Base-by-base conservation (phyloP, 2,888 invertebrate genomes). In the Serripes groenlandicus region DNA sequence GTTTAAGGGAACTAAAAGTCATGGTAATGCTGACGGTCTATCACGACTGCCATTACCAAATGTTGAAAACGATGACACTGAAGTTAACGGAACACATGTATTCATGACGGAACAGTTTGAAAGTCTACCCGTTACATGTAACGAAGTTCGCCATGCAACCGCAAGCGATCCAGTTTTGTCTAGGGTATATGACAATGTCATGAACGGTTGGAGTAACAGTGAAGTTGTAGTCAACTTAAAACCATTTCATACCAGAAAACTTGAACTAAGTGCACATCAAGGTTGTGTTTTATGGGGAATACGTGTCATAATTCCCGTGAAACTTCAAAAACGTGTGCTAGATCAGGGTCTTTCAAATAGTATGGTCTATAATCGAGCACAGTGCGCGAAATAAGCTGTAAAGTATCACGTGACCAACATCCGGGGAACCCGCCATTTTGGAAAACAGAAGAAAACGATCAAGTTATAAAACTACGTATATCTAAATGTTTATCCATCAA, bases 11-110 rank as follows among this genome's bases (percentile, higher is more conserved):
- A 92, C 54, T 5, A 69, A 73, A 5, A 66, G 83, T 0, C 92
- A 93, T 81, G 90, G 89, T 0, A 90, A 93, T 78, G 93, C 91
- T 18, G 93, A 94, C 83, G 88, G 88, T 21, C 85, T 93, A 30
- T 93, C 91, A 7, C 69, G 93, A 74, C 49, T 91, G 26, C 90
- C 90, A 18, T 52, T 77, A 9, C 26, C 68, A 5, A 30, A 28
- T 21, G 54, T 15, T 82, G 80, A 26, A 5, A 54, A 54, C 23
- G 54, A 54, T 54, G 54, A 54, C 26, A 15, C 23, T 11, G 49
- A 68, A 34, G 42, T 34, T 11, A 49, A 68, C 30, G 68, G 18
- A 26, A 68, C 35, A 68, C 42, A 23, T 42, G 68, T 42, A 4
- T 68, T 68, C 68, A 18, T 68, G 5, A 68, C n/a, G n/a, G n/a